These are phyloP conservation scores for Rhinogobius similis DNA, from an alignment of 2,113 vertebrate genomes.

Conservation along the genomic window DNA sequence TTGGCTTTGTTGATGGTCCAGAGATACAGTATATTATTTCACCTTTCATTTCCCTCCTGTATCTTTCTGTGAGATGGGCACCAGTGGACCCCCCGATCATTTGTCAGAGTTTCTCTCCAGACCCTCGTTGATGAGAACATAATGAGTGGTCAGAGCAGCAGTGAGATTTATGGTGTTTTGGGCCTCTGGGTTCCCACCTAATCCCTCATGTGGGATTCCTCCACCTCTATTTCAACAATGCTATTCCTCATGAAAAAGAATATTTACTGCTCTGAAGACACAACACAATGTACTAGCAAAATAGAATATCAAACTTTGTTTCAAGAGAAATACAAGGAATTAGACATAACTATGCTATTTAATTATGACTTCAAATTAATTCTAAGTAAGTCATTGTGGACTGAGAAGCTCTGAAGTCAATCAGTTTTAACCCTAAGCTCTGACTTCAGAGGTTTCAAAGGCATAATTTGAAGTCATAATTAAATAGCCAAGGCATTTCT, in stretches of 20 bases:
- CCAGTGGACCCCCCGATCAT: slow-evolving; percentile 13
- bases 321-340: too few species aligned
- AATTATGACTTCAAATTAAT: too few species aligned
- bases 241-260: slow-evolving; percentile 1
- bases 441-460: too few species aligned
- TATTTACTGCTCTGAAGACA: too few species aligned
- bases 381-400: too few species aligned
- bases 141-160: slow-evolving; percentile 46
- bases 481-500: too few species aligned
- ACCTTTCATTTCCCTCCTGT: background rate
- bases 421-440: too few species aligned
- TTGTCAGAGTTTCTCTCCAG: slow-evolving; percentile 24
- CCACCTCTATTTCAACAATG: slow-evolving; percentile 6
- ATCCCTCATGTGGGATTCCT: slow-evolving; percentile 38
- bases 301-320: too few species aligned
- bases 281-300: too few species aligned
- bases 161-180: slow-evolving; percentile 45
- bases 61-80: slow-evolving; percentile 9
- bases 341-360: too few species aligned
- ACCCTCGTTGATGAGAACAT: slow-evolving; percentile 41
- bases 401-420: too few species aligned
- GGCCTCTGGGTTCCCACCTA: slow-evolving; percentile 12
- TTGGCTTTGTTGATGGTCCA: background rate
- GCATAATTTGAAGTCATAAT: too few species aligned
- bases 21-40: background rate